Evolutionary conservation across 1,140 invertebrate genomes (phyloP), one percentile per base, ranked within the genome.

Genomic region (Aradophagus sp.): DNA sequence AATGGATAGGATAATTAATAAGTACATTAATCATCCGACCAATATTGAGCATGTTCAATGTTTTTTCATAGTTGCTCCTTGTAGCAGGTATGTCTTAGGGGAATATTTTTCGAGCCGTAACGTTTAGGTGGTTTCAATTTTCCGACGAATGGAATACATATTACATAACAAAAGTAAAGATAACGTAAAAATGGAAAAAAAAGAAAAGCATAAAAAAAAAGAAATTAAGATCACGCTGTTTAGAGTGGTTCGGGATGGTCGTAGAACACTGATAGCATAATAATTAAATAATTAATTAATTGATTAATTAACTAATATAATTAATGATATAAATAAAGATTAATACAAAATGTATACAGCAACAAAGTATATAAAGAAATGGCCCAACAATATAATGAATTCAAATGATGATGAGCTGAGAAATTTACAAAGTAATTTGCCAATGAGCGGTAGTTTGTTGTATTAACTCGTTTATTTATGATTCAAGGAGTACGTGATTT

Each of bases 391-490:
- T 35, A 32, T 35, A 58, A 48, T 17, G 34, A 47, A 41, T 55
- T 59, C 27, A n/a, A 72, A 47, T 53, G 15, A 47, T 23, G 20
- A 58, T 38, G 14, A 12, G 11, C 11, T 17, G 31, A 23, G n/a
- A 34, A 47, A 38, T 29, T 31, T 38, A 38, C 13, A 20, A 44
- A 50, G 12, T 41, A 62, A 62, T 5, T 32, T 12, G 44, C 38
- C 38, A 15, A 17, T 13, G 31, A 42, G 14, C 42, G 23, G 29
- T 23, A 50, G 41, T 55, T 48, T 61, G 55, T 53, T 61, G 35
- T 39, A 69, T 52, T 42, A 71, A 61, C 53, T 66, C 35, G 36
- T 71, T 71, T 67, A 69, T 69, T 74, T 73, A 55, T 73, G 41
- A 53, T 65, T 52, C n/a, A 42, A 23, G 20, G 45, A 58, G 42